phyloP scores from a whole-genome alignment of 2,797 vertebrate genomes.

The Heterohyrax brucei region DNA sequence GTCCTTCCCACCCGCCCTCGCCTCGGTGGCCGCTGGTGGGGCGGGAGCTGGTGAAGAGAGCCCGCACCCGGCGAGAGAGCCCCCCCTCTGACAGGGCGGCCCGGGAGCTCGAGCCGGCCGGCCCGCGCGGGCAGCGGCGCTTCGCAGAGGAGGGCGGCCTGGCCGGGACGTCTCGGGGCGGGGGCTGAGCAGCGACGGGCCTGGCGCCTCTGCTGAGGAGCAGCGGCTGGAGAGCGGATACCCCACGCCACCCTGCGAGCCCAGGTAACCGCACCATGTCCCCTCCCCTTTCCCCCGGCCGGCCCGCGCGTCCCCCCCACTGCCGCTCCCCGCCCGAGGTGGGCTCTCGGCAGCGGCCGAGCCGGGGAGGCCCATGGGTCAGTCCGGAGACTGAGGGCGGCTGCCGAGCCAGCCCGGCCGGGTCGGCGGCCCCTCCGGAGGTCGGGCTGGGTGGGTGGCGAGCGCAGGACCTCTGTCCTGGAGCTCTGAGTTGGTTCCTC shows the following conservation, averaged over 20 bases:
- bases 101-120: slow-evolving; percentile 66
- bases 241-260: slow-evolving; percentile 61
- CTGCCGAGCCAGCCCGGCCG: neutral
- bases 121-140: slow-evolving; percentile 57
- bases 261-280: slow-evolving; percentile 82
- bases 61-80: slow-evolving; percentile 45
- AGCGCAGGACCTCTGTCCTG: neutral
- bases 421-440: neutral
- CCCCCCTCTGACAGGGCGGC: slow-evolving; percentile 64
- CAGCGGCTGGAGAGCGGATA: slow-evolving; percentile 55
- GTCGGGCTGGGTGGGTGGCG: neutral
- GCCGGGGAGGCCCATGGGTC: neutral
- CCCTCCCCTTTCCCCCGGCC: slow-evolving; percentile 42
- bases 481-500: neutral
- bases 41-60: slow-evolving; percentile 52
- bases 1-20: neutral
- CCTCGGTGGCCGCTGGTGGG: slow-evolving; percentile 43
- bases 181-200: slow-evolving; percentile 66
- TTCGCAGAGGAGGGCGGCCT: neutral
- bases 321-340: slow-evolving; percentile 64
- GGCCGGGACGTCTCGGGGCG: neutral
- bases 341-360: slow-evolving; percentile 55
- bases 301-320: slow-evolving; percentile 71
- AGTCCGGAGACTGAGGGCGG: neutral
- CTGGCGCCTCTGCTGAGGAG: slow-evolving; percentile 14